These are phyloP conservation scores for Bucorvus abyssinicus DNA, from an alignment of 2,797 vertebrate genomes.

Conservation along the genomic window DNA sequence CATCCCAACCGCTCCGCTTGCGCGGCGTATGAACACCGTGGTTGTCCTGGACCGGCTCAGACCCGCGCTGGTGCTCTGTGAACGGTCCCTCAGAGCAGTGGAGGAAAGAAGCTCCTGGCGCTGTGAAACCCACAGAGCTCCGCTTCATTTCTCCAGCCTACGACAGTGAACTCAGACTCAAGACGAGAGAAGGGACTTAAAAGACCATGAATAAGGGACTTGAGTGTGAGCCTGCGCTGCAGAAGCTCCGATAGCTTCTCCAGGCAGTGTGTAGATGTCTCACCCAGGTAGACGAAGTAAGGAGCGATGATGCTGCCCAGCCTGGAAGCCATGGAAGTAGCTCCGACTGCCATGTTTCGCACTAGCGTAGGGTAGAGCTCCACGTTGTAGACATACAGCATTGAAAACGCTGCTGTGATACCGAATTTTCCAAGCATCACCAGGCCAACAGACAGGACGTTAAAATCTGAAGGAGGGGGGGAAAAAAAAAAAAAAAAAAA, in stretches of 20 bases:
- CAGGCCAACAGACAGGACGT: constrained; percentile 71
- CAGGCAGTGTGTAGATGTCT: neutral
- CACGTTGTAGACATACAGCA: constrained; percentile 91
- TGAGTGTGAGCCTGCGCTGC: neutral
- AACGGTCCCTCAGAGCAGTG: neutral
- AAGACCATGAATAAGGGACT: neutral
- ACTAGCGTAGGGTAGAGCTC: constrained; percentile 91
- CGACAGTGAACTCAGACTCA: neutral
- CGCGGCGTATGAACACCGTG: neutral
- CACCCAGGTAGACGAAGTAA: constrained; percentile 90
- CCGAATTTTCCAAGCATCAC: constrained; percentile 93
- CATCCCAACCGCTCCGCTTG: neutral
- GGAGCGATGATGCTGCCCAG: constrained; percentile 91
- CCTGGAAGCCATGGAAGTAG: constrained; percentile 88
- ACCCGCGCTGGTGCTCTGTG: no score
- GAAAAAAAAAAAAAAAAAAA: neutral
- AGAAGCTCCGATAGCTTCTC: neutral
- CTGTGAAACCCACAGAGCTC: neutral
- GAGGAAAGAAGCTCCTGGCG: neutral
- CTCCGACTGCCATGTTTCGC: constrained; percentile 88
- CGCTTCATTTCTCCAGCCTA: neutral
- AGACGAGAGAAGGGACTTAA: neutral
- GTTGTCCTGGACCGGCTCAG: neutral
- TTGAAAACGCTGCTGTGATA: constrained; percentile 88
- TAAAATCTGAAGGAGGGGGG: constrained; percentile 68